Conservation (phyloP, 2,797 vertebrate genomes). For the Semaprochilodus insignis region DNA sequence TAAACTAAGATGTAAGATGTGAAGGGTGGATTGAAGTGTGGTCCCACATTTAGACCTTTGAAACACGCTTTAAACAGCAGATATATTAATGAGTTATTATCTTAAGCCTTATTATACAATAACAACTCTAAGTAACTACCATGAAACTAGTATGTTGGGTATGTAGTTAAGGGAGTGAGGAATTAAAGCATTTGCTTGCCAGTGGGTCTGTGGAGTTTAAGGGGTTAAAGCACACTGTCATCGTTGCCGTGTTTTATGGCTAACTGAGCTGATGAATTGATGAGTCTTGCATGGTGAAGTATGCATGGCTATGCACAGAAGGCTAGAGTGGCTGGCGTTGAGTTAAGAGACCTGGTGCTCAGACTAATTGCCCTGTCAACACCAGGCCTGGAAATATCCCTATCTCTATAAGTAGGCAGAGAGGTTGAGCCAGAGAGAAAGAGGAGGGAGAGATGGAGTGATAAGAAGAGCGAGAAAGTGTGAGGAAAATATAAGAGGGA, state of each 20-base stretch:
- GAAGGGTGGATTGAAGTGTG: not conserved
- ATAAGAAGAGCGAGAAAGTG: constrained; percentile 44
- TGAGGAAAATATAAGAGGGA: not conserved
- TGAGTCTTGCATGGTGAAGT: constrained; percentile 24
- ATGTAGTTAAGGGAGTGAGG: not conserved
- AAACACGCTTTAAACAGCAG: not conserved
- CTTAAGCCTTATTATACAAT: not conserved
- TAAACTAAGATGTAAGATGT: not conserved
- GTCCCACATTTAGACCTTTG: not conserved
- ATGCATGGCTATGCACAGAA: constrained; percentile 26
- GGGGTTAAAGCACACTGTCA: constrained; percentile 24
- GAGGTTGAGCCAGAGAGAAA: constrained; percentile 41
- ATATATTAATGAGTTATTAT: not conserved
- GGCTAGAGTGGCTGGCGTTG: constrained; percentile 13
- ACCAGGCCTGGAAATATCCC: constrained; percentile 55
- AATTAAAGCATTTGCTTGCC: not conserved
- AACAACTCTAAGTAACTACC: not conserved
- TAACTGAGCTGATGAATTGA: constrained; percentile 50
- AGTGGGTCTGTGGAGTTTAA: not conserved
- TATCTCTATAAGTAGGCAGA: constrained; percentile 47
- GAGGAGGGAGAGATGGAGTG: constrained; percentile 41
- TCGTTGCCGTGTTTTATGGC: constrained; percentile 40
- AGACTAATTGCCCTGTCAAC: constrained; percentile 64
- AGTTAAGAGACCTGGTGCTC: constrained; percentile 54
- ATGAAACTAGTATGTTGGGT: not conserved